Percentiles rank a stretch among this genome's conserved stretches.
These are phyloP conservation scores for Bradypus variegatus DNA, from an alignment of 2,797 vertebrate genomes.

Conservation along the genomic window DNA sequence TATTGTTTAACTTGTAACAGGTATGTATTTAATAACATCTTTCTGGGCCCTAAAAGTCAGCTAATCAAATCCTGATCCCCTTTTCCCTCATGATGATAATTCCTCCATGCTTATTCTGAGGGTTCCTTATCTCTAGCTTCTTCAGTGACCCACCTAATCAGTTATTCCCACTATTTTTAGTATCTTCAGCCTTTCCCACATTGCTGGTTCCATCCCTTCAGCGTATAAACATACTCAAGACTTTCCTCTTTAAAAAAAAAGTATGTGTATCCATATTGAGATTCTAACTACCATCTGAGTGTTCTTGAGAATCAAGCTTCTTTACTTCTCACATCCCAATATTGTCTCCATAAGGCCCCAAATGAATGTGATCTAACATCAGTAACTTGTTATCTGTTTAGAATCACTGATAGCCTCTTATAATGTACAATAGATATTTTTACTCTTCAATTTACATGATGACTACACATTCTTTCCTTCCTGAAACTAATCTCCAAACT, in stretches of 20 bases:
- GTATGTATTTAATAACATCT: not conserved
- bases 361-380: not conserved
- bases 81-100: not conserved
- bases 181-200: not conserved
- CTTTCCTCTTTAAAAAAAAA: not conserved
- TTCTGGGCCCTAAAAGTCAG: not conserved
- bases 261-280: not conserved
- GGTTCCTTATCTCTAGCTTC: not conserved
- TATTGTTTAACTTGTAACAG: not conserved
- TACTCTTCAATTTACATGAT: not conserved
- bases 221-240: conserved; percentile 12
- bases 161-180: not conserved
- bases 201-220: not conserved
- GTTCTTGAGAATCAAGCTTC: not conserved
- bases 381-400: not conserved
- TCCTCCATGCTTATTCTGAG: not conserved
- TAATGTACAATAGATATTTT: not conserved
- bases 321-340: not conserved
- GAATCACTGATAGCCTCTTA: not conserved
- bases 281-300: not conserved
- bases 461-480: conserved; percentile 11
- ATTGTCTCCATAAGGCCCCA: not conserved
- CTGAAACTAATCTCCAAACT: conserved; percentile 21
- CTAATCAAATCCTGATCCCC: not conserved
- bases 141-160: not conserved